Evolutionary conservation across 2,888 invertebrate genomes (phyloP), one percentile per base, ranked within the genome.

Genomic region (Eupeodes latifasciatus): DNA sequence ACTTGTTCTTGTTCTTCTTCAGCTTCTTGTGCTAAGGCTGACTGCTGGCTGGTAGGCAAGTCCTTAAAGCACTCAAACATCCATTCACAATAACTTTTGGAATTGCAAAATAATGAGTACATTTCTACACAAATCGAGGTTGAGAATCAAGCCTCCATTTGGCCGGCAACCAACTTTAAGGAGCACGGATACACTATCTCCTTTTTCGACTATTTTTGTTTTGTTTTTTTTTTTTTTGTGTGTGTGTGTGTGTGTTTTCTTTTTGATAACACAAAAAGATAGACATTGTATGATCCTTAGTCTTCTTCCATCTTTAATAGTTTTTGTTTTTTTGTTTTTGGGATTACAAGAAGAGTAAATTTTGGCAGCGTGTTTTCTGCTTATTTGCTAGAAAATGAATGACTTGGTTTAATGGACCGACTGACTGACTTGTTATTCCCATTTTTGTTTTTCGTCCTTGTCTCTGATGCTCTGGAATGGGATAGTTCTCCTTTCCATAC

Each of bases 311-410:
- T 53, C 53, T 57, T 40, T 47, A 61, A 61, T 53, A 62, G 51
- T 75, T 81, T 36, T 69, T 69, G 34, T 67, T 34, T 69, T 75
- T 34, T 47, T 64, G 72, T 67, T 27, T 64, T 67, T 72, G 27
- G 64, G 81, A 85, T 88, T 85, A 88, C 85, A 81, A 71, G 78
- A 81, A 71, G 78, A 85, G 85, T 85, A 85, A 85, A 91, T 92
- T 91, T 92, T 92, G 92, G 92, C 92, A 92, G 91, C 89, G 90
- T 90, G 92, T 92, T 91, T 92, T 92, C 92, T 92, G 92, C 91
- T 92, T 92, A 91, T 91, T 92, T 91, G 91, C 90, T 90, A 79
- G 90, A 91, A 91, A 92, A 89, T 89, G 83, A 90, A 89, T 77
- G 79, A 84, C 88, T 85, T 64, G 57, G 85, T 76, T 88, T 88